Conservation (phyloP, 2,113 vertebrate species). For the Nyctereutes procyonoides region DNA sequence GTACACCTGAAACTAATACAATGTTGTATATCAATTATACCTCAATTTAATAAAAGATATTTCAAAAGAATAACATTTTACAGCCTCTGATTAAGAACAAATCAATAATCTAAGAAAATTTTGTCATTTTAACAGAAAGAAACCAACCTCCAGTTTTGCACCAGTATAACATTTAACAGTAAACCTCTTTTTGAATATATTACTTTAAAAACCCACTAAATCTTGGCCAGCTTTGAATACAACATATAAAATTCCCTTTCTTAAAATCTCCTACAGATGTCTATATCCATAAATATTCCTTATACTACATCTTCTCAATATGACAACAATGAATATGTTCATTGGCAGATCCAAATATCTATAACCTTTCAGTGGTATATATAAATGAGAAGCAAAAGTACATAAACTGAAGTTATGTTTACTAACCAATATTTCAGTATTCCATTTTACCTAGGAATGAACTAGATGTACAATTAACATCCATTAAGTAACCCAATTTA, state of each 20-base stretch:
- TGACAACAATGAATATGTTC: background rate
- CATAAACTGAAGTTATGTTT: background rate
- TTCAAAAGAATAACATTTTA: background rate
- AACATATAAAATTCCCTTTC: background rate
- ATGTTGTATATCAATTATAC: background rate
- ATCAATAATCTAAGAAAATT: background rate
- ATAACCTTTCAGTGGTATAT: background rate
- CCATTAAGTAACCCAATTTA: background rate
- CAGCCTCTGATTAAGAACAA: background rate
- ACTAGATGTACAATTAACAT: background rate
- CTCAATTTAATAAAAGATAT: background rate
- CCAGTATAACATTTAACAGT: background rate
- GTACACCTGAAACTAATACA: background rate
- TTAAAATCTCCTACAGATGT: background rate
- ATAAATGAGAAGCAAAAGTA: background rate
- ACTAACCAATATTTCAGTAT: background rate
- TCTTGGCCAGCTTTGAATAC: background rate
- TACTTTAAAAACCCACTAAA: background rate
- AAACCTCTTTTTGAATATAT: background rate
- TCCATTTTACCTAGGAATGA: background rate
- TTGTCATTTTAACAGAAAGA: constrained; percentile 13
- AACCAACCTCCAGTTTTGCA: background rate
- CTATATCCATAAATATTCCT: background rate
- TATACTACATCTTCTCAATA: background rate
- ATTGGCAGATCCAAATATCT: background rate